Base-by-base conservation (phyloP, 2,797 vertebrate species). In the Zenarchopterus dispar region DNA sequence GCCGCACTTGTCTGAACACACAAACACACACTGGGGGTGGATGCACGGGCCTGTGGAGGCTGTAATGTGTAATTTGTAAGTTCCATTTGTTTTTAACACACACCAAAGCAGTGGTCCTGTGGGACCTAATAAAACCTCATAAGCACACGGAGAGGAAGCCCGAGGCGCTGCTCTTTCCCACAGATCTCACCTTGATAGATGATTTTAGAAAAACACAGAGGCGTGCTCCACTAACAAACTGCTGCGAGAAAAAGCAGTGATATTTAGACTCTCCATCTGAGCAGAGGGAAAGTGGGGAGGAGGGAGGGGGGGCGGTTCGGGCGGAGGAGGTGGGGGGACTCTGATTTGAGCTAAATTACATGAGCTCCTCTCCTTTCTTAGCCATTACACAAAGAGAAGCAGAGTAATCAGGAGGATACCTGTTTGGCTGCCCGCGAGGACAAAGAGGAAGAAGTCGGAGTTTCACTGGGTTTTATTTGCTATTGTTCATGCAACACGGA, bases 71-170 rank as follows among this genome's bases (percentile, higher is more conserved):
- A 88, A 88, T 89, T 90, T 91, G 90, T 89, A 87, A 90, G 78
- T 91, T 90, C 85, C 82, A 89, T 90, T 91, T 89, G 89, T 88
- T 90, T 91, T 90, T 87, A 88, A 89, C 85, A 83, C 82, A 88
- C 88, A 85, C 80, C 84, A 84, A 83, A 84, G 82, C 82, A 81
- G 75, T 18, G 73, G 65, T 86, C 90, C 87, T 64, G 68, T 64
- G 87, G 88, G 88, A 90, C 84, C 84, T 85, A 85, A 88, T 89
- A 88, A 86, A 88, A 87, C 62, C 87, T 90, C 86, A 90, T 89
- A 89, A 91, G 85, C 87, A 84, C 84, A 72, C 70, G 67, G 71
- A 78, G 81, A 88, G 79, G 80, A 85, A 81, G 82, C 88, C 87
- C 71, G 80, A 86, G 88, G 90, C 84, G 56, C 81, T 70, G 86